Base-by-base conservation (phyloP, 2,888 invertebrate species). In the Tanypteryx hageni region DNA sequence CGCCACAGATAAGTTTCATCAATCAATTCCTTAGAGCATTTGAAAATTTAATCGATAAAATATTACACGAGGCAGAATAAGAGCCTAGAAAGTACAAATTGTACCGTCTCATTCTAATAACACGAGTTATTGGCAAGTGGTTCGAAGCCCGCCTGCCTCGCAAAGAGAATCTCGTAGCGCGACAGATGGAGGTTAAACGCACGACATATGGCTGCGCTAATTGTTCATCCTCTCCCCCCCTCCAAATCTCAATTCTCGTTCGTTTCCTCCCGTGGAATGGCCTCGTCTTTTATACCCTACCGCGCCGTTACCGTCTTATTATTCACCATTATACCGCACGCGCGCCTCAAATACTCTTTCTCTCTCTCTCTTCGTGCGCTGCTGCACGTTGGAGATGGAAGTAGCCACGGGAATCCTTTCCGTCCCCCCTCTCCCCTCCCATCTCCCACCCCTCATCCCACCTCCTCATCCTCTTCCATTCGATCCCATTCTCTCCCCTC, bases 131-230 rank as follows among this genome's bases (percentile, higher is more conserved):
- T 44, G 76, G 27, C 22, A 27, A 22, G 27, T 22, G 22, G 76
- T 76, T 27, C 13, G 76, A 76, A 76, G n/a, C 27, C 76, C 22
- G 76, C 7, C 16, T 10, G 18, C 68, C 44, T 44, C 44, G 1
- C 44, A 44, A 44, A 5, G 11, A 68, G 68, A 27, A 13, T 76
- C 76, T 14, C 10, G 22, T 27, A 27, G 18, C 22, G 76, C 76
- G 13, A 4, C 27, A 11, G 76, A 44, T 27, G 76, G 76, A 27
- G 22, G 27, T 44, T 11, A 76, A 76, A 27, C 22, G n/a, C 76
- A 76, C 76, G 76, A 76, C 76, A 76, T 76, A 27, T 14, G 27
- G 76, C 76, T 27, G 22, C 76, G 76, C 76, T 76, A 76, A 76
- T 76, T 76, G 76, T 76, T 27, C 76, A 22, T 27, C 22, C 22